Evolutionary conservation across 2,797 vertebrate species (phyloP), one percentile per base, ranked within the genome.

Genomic region (Ptychobarbus kaznakovi): DNA sequence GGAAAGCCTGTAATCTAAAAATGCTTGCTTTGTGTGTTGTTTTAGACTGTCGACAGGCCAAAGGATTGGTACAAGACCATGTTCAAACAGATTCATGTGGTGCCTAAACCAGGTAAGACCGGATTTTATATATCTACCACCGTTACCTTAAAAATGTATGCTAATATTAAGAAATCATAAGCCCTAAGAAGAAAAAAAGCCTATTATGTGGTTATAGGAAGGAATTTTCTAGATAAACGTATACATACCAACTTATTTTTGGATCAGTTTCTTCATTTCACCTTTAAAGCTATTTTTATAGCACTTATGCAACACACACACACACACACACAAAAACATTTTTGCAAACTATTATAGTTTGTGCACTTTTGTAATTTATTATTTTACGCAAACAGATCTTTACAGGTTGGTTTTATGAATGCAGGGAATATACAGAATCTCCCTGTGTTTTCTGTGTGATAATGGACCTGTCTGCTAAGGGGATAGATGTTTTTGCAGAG

Each of bases 61-160:
- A 97, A 97, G 90, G 96, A 97, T 90, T 97, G 97, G 97, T 97
- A 97, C 93, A 97, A 97, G 93, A 96, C 94, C 16, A 97, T 97
- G 96, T 97, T 97, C 89, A 97, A 97, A 92, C 96, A 97, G 89
- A 97, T 97, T 81, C 96, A 97, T 84, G 96, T 96, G 94, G 96
- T 97, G 78, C 95, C 96, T 87, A 97, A 95, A 89, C 94, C 96
- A 25, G 96, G 96, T 97, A 91, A 79, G 95, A 92, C 40, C 7
- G 4, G 69, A 22, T 22, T 12, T 65, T 9, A 49, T 80, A 20
- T 25, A 28, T 69, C 12, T 25, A 20, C 28, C 40, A 40, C 69
- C 3, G 44, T 63, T 32, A 13, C 3, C 22, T 32, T 58, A 25
- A 42, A 40, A 16, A 12, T 5, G 12, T 63, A 32, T 44, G 10